A percentile compares a stretch with the other conserved stretches of the same genome.
phyloP scores from a whole-genome alignment of 2,888 invertebrate genomes.

The Papilio gigon region DNA sequence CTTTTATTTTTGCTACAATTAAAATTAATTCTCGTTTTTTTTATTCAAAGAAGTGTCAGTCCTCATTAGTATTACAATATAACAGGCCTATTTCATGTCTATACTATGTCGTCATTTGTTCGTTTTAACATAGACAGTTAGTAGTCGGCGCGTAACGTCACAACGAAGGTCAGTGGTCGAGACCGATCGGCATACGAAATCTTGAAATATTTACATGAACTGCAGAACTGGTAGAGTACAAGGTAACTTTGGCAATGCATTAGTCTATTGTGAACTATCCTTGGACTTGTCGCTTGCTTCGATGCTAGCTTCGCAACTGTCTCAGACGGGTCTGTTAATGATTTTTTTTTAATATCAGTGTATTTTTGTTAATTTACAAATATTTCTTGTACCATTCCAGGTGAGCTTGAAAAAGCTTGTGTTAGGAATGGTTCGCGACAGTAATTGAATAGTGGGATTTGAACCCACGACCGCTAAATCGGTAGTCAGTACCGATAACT shows the following conservation, averaged over 20 bases:
- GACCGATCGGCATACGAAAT: slow-evolving; percentile 28
- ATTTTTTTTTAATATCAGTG: too few relatives aligned
- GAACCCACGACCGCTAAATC: too few relatives aligned
- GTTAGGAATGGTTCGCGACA: too few relatives aligned
- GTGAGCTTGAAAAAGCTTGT: too few relatives aligned
- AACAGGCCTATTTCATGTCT: background rate
- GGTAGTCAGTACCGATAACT: too few relatives aligned
- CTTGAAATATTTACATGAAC: slow-evolving; percentile 30
- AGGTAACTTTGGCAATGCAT: slow-evolving; percentile 36
- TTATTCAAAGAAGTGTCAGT: too few relatives aligned
- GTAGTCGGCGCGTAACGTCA: slow-evolving; percentile 8
- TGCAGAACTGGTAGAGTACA: slow-evolving; percentile 36
- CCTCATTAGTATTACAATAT: background rate
- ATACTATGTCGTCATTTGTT: slow-evolving; percentile 2
- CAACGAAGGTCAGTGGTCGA: slow-evolving; percentile 22
- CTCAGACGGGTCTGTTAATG: slow-evolving; percentile 1
- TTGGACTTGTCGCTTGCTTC: slow-evolving; percentile 40
- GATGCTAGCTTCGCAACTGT: slow-evolving; percentile 14
- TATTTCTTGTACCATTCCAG: too few relatives aligned
- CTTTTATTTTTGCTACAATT: too few relatives aligned
- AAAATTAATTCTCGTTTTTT: too few relatives aligned
- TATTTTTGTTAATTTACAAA: too few relatives aligned
- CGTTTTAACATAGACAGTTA: slow-evolving; percentile 9
- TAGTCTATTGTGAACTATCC: slow-evolving; percentile 33
- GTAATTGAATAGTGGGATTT: too few relatives aligned